Conservation (phyloP, 2,888 invertebrate genomes). For the Dicyrtomina minuta region DNA sequence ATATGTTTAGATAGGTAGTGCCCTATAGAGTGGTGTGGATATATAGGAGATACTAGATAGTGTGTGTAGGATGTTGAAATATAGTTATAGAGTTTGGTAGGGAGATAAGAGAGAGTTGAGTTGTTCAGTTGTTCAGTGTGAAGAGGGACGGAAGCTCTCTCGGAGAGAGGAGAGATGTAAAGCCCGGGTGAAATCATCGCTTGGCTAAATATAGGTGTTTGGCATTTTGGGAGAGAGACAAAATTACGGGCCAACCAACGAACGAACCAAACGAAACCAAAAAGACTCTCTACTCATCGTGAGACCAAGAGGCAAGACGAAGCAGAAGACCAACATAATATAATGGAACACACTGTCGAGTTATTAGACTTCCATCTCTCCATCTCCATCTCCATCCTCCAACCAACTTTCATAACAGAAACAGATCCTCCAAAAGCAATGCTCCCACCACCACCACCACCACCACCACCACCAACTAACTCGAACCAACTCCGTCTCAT, state of each 20-base stretch:
- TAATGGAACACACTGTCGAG: not conserved
- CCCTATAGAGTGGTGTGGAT: no score
- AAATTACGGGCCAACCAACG: conserved; percentile 29
- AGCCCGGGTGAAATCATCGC: conserved; percentile 35
- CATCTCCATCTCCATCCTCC: no score
- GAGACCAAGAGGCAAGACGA: no score
- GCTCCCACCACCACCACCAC: no score
- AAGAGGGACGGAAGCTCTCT: conserved; percentile 6
- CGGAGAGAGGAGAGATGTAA: conserved; percentile 15
- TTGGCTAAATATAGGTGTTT: conserved; percentile 34
- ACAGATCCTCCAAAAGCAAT: no score
- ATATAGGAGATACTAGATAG: no score
- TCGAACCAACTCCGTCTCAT: no score
- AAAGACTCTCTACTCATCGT: not conserved
- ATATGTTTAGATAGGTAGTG: no score
- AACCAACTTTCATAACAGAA: no score
- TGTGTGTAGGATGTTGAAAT: no score
- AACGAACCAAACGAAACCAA: no score
- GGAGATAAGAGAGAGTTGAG: conserved; percentile 10
- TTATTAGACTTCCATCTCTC: not conserved
- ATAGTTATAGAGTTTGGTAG: not conserved
- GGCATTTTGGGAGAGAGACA: conserved; percentile 12
- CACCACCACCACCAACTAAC: no score
- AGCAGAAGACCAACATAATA: not conserved
- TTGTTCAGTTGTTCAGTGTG: not conserved